These are phyloP conservation scores for Drosophila pachea DNA, from an alignment of 1,140 invertebrate species.

Conservation along the genomic window DNA sequence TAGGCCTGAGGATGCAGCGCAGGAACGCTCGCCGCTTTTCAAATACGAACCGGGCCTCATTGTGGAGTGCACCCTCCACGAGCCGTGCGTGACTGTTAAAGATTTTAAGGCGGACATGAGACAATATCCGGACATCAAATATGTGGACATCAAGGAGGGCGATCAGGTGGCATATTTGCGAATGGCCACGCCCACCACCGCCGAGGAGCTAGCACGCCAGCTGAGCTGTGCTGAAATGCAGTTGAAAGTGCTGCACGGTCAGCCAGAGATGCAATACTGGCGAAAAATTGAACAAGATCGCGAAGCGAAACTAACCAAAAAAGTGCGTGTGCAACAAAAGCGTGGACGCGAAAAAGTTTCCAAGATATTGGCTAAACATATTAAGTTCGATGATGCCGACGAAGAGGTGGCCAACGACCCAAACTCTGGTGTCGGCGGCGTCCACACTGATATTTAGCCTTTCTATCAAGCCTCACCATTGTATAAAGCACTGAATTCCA, in stretches of 20 bases:
- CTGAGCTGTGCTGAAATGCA: conserved; percentile 61
- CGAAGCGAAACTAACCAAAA: conserved; percentile 81
- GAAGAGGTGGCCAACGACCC: conserved; percentile 26
- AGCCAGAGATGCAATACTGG: conserved; percentile 84
- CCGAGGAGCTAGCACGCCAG: conserved; percentile 79
- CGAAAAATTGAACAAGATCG: conserved; percentile 82
- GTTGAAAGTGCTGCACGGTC: conserved; percentile 79
- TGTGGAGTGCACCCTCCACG: conserved; percentile 82
- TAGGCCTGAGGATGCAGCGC: conserved; percentile 64
- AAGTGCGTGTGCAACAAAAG: conserved; percentile 79
- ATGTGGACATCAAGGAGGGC: conserved; percentile 83
- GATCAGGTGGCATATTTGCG: conserved; percentile 81
- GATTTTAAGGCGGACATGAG: conserved; percentile 84
- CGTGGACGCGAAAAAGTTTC: conserved; percentile 84
- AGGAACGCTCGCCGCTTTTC: conserved; percentile 77
- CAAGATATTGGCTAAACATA: conserved; percentile 83
- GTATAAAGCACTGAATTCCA: conserved; percentile 6
- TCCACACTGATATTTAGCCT: conserved; percentile 13
- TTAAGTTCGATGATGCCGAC: conserved; percentile 81
- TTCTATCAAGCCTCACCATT: not conserved
- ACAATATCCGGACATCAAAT: conserved; percentile 81
- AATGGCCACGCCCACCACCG: conserved; percentile 81
- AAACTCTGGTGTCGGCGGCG: not conserved
- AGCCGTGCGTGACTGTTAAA: conserved; percentile 82
- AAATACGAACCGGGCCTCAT: conserved; percentile 82